Conservation (phyloP, 1,140 invertebrate genomes). For the Zelostemma sp. region DNA sequence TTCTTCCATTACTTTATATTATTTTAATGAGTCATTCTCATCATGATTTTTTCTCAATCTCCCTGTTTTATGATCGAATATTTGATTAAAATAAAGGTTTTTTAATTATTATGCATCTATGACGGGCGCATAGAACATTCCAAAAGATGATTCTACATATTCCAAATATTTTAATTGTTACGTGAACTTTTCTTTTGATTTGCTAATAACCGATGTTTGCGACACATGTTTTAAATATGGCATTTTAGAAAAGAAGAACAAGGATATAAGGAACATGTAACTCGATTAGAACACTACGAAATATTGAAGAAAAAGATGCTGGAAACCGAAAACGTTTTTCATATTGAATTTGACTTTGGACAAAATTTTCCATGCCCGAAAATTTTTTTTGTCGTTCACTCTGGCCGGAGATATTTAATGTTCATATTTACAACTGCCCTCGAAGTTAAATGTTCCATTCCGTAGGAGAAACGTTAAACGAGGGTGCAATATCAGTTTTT, state of each 20-base stretch:
- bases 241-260: neutral
- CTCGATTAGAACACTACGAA: neutral
- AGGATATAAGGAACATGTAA: neutral
- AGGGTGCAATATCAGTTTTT: neutral
- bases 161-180: no score
- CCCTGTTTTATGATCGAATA: no score
- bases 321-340: neutral
- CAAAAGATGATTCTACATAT: no score
- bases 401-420: constrained; percentile 5
- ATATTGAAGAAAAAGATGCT: neutral
- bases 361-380: constrained; percentile 6
- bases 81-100: no score
- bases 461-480: neutral
- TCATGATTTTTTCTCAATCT: no score
- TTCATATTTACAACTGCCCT: neutral
- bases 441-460: neutral
- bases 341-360: constrained; percentile 8
- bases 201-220: no score
- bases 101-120: no score
- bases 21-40: no score
- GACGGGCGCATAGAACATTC: no score
- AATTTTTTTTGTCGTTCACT: constrained; percentile 6
- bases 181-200: no score
- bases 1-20: no score
- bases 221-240: neutral